Base-by-base conservation (phyloP, 2,113 vertebrate genomes). In the Cyanocitta stelleri region DNA sequence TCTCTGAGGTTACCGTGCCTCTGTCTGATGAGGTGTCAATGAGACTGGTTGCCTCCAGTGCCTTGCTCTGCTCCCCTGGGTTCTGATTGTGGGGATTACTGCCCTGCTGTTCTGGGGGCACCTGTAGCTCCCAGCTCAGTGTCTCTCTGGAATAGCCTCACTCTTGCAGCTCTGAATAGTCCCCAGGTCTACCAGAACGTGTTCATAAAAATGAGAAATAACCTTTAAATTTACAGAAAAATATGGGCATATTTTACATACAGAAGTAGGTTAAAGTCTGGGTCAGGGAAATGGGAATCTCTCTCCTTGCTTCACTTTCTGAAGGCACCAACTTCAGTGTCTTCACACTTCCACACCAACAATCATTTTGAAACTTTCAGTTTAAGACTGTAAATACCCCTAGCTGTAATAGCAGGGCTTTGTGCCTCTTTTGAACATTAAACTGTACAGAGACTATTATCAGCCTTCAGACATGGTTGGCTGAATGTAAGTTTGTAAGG, bases 401-500 rank as follows among this genome's bases (percentile, higher is more conserved):
- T 33, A 44, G 16, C 5, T 67, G 3, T 59, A 49, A 37, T 14
- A 46, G 39, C 46, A 78, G 37, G 10, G 8, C 0, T 44, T 85
- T 54, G 23, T 71, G 58, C 21, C 83, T 80, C 30, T 67, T 93
- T 88, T 67, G 33, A 73, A 85, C 16, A 66, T 54, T 23, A 79
- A 62, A 58, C 17, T 29, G 27, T 29, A 23, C 19, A 35, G 59
- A 88, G 7, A 33, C 9, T 67, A 21, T 73, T 58, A 80, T 66
- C 2, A 3, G 22, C 24, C 29, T 67, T 77, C 79, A 88, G 44
- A 63, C 12, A 1, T 30, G 7, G 33, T 14, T 49, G 7, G 8
- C 35, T 77, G 56, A 43, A 35, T 77, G 61, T 43, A 94, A 86
- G 74, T 67, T 67, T 76, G 48, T 82, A 89, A 84, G 56, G 69